Percentiles rank a stretch among this genome's conserved stretches.
Conservation (phyloP, 2,888 invertebrate genomes). For the Eumerus sabulonum region DNA sequence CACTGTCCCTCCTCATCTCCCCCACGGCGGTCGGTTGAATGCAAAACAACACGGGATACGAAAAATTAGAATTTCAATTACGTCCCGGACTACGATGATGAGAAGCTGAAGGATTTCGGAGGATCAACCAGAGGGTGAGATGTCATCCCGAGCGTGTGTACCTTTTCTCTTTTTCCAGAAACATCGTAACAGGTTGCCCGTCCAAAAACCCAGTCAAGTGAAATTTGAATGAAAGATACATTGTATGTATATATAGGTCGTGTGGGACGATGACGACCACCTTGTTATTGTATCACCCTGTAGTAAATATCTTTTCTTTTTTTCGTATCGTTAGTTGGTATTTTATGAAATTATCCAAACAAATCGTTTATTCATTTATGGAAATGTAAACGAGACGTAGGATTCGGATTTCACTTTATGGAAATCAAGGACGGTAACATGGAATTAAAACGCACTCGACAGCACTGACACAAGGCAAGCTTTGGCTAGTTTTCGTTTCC, state of each 20-base stretch:
- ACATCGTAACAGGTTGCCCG: neutral
- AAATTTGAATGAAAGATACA: constrained; percentile 34
- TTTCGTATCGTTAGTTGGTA: constrained; percentile 21
- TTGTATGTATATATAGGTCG: neutral
- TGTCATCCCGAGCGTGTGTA: no score
- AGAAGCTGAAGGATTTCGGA: no score
- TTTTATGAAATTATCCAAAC: constrained; percentile 44
- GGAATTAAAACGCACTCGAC: neutral
- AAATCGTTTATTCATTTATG: constrained; percentile 48
- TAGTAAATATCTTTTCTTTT: constrained; percentile 27
- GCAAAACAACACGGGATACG: constrained; percentile 19
- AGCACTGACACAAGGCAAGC: no score
- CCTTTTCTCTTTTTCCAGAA: no score
- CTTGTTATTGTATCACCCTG: constrained; percentile 19
- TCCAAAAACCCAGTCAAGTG: constrained; percentile 20
- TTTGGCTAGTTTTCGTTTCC: no score
- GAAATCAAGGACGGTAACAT: constrained; percentile 4
- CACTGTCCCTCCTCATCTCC: no score
- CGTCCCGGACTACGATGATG: constrained; percentile 6
- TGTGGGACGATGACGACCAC: constrained; percentile 3
- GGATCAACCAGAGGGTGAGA: no score
- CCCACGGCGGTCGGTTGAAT: no score
- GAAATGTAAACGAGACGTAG: constrained; percentile 15
- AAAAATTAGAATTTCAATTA: constrained; percentile 42
- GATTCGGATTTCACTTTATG: constrained; percentile 3